Conservation (phyloP, 2,113 vertebrate genomes). For the Pachyramphus minor region DNA sequence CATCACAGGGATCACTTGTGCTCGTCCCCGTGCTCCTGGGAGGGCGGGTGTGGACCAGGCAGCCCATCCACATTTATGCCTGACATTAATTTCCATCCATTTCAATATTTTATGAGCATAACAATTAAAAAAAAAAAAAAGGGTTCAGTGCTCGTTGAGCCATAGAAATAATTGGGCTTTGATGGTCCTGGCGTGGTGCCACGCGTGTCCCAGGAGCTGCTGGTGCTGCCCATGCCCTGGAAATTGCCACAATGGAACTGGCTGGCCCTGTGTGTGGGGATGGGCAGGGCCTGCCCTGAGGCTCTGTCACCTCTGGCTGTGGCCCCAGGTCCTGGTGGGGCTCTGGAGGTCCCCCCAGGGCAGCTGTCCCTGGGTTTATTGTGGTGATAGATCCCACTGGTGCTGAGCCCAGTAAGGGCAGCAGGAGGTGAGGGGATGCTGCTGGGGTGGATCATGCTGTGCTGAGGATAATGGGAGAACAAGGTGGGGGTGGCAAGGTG, state of each 20-base stretch:
- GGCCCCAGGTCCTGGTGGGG: background rate
- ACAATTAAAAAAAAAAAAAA: background rate
- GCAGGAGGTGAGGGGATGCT: background rate
- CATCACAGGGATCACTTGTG: background rate
- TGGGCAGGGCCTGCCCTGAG: background rate
- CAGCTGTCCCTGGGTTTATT: background rate
- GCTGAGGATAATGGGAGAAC: background rate
- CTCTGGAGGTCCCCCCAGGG: background rate
- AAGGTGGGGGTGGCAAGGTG: background rate
- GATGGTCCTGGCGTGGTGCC: background rate
- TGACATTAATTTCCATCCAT: background rate
- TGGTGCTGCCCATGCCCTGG: background rate
- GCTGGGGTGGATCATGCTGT: background rate
- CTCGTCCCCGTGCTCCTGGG: background rate
- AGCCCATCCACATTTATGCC: background rate
- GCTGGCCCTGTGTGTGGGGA: background rate
- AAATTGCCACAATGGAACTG: background rate
- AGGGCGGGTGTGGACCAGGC: background rate
- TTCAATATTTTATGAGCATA: background rate
- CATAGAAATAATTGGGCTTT: background rate
- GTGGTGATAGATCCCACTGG: rapidly evolving
- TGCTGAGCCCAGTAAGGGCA: background rate
- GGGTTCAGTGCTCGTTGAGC: background rate
- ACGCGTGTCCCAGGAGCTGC: background rate
- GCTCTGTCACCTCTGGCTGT: background rate